Base-by-base conservation (phyloP, 2,797 vertebrate species). In the Hirundo rustica region DNA sequence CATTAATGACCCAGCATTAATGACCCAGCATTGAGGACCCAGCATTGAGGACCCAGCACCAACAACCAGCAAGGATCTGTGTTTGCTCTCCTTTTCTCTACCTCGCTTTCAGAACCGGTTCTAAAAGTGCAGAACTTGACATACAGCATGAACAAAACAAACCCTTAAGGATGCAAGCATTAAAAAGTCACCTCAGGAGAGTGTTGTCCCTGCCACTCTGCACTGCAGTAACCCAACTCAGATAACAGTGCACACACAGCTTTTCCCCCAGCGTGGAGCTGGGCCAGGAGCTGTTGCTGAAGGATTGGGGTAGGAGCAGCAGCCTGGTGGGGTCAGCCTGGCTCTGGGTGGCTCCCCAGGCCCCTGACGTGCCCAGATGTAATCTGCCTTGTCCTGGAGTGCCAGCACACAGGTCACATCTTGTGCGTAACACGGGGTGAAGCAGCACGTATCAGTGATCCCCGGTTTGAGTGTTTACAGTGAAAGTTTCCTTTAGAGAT, bases 401-500 rank as follows among this genome's bases (percentile, higher is more conserved):
- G 75, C 53, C 23, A 38, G 81, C 85, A 68, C 68, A 44, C 75
- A 36, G 75, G 95, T 93, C 89, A 93, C 89, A 93, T 92, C 95
- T 96, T 5, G 75, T 95, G 75, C 40, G 61, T 92, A 95, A 93
- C 67, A 32, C 13, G 22, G 55, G 68, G 78, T 85, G 91, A 93
- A 95, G 84, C 57, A 68, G 93, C 57, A 85, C 78, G 0, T 17
- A 80, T 30, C 68, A 61, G 32, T 65, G 71, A 77, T n/a, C 71
- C 84, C 23, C 0, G 89, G 6, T 80, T 92, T 58, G 18, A 77
- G 88, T 91, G 88, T 95, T 91, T 93, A 91, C 9, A 94, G 13
- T 47, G 30, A 68, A 92, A 92, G 91, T 62, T 95, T 95, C 93
- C 92, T 92, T 88, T 85, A 85, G 65, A 76, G 96, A 94, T 64